Conservation (phyloP, 2,113 vertebrate species). For the Syngnathus typhle region DNA sequence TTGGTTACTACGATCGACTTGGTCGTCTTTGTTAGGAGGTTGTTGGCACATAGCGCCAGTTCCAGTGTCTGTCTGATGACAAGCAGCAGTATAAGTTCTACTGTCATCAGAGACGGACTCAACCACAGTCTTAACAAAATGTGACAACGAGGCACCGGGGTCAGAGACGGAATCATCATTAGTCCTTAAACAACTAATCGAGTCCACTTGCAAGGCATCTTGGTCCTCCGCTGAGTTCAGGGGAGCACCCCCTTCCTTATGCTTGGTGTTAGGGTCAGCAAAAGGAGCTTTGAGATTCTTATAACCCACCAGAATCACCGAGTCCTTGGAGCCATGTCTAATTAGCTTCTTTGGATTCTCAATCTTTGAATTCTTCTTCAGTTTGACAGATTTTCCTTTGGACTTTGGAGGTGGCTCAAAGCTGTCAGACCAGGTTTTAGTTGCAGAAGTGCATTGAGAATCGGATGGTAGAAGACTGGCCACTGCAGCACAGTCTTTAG, state of each 20-base stretch:
- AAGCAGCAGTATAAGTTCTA: slow-evolving; percentile 57
- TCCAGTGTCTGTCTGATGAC: slow-evolving; percentile 77
- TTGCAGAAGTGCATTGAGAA: slow-evolving; percentile 63
- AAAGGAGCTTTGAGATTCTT: slow-evolving; percentile 85
- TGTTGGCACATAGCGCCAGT: slow-evolving; percentile 56
- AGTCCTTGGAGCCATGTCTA: slow-evolving; percentile 91
- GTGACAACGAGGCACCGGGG: slow-evolving; percentile 60
- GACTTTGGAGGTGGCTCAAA: slow-evolving; percentile 83
- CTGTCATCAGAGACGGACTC: slow-evolving; percentile 63
- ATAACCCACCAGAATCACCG: slow-evolving; percentile 91
- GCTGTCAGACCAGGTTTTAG: slow-evolving; percentile 75
- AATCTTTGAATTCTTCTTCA: slow-evolving; percentile 89
- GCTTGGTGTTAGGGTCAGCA: slow-evolving; percentile 71
- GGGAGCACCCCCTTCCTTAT: slow-evolving; percentile 74
- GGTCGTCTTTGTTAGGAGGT: slow-evolving; percentile 51
- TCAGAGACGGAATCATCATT: slow-evolving; percentile 65
- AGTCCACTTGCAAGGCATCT: slow-evolving; percentile 46
- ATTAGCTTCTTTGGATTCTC: slow-evolving; percentile 90
- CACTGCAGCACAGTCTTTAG: slow-evolving; percentile 76
- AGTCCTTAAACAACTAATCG: slow-evolving; percentile 70
- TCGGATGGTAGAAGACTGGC: slow-evolving; percentile 76
- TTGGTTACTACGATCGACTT: slow-evolving; percentile 47
- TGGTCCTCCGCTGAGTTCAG: slow-evolving; percentile 68
- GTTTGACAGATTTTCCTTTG: slow-evolving; percentile 90
- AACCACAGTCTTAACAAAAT: slow-evolving; percentile 61